Percentiles rank a stretch among this genome's conserved stretches.
Evolutionary conservation across 1,140 invertebrate genomes (phyloP).

Genomic region (Sitobion miscanthi): DNA sequence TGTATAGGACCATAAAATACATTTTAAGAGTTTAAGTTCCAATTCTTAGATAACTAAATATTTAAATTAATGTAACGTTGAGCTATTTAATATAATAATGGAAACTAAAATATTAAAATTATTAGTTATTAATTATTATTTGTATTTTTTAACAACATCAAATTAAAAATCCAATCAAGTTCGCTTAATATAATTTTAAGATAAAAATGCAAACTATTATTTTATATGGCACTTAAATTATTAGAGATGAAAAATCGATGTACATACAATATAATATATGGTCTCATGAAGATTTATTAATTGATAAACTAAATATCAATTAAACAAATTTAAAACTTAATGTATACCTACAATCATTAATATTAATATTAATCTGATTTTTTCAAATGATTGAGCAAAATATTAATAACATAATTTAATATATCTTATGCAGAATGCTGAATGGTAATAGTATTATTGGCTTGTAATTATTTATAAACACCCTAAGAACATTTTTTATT

Average conservation of each 20-base stretch:
- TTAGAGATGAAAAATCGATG: no score
- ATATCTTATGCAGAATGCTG: no score
- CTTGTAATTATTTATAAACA: neutral
- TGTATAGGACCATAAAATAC: neutral
- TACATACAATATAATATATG: no score
- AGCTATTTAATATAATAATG: neutral
- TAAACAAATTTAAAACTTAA: no score
- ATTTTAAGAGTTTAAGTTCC: neutral
- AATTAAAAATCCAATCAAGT: neutral
- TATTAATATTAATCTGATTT: neutral
- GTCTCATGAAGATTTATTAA: no score
- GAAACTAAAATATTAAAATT: neutral
- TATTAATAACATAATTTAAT: neutral
- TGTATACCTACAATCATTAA: no score
- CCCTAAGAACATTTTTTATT: neutral
- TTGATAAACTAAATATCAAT: no score
- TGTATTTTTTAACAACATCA: neutral
- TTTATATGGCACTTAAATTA: no score
- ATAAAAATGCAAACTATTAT: no score
- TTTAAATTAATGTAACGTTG: neutral
- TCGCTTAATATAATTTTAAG: neutral
- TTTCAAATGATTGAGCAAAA: neutral
- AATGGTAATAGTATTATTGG: no score
- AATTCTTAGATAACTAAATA: neutral
- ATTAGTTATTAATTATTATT: neutral